Evolutionary conservation across 2,797 vertebrate species (phyloP).

Genomic region (Synanceia verrucosa): DNA sequence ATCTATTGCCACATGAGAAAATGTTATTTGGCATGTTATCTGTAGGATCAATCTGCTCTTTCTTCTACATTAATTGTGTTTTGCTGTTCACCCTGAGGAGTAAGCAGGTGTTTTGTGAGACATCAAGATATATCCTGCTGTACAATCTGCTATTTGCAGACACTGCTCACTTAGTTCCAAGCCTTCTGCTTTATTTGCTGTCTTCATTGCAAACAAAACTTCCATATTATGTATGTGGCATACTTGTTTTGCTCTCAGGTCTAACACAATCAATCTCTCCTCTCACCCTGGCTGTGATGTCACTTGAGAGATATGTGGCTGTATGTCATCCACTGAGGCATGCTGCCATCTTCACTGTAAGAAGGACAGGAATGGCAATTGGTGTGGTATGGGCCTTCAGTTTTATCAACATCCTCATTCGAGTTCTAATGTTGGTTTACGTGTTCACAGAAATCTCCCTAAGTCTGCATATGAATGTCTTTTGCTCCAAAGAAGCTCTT

Average conservation of each 20-base stretch:
- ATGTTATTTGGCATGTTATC: neutral
- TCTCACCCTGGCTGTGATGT: constrained; percentile 67
- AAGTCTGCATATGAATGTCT: neutral
- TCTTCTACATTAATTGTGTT: constrained; percentile 37
- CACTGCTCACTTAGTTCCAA: constrained; percentile 30
- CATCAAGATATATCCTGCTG: constrained; percentile 57
- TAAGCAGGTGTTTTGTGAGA: constrained; percentile 58
- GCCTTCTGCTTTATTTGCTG: constrained; percentile 22
- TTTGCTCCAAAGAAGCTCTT: neutral
- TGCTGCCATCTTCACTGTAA: constrained; percentile 46
- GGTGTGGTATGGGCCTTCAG: constrained; percentile 23
- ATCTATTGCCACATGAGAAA: neutral
- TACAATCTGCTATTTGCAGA: constrained; percentile 57
- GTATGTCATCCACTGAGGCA: constrained; percentile 68
- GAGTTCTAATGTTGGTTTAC: constrained; percentile 11
- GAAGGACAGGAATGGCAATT: constrained; percentile 38
- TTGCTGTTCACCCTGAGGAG: constrained; percentile 57
- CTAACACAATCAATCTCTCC: constrained; percentile 33
- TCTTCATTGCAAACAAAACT: neutral
- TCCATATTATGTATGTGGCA: constrained; percentile 27
- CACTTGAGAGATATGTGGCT: constrained; percentile 67
- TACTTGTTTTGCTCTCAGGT: constrained; percentile 3
- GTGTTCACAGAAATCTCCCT: neutral
- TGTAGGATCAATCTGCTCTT: neutral
- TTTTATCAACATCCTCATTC: constrained; percentile 10